Percentiles rank a stretch among this genome's conserved stretches.
Conservation (phyloP, 2,888 invertebrate species). For the Platycnemis pennipes region DNA sequence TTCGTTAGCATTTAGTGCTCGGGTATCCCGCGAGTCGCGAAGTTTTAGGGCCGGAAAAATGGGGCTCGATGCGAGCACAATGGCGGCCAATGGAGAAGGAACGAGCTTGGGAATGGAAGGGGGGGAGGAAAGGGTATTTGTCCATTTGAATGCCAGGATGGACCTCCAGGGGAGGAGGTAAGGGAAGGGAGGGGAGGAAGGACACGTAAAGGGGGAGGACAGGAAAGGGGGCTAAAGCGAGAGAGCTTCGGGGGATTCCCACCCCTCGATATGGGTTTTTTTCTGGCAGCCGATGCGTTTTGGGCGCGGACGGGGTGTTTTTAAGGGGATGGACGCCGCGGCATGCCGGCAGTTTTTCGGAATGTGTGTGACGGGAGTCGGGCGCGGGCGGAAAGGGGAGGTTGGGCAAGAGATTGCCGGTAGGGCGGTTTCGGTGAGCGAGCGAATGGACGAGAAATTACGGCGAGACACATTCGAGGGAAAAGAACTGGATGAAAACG, state of each 20-base stretch:
- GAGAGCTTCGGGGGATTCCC: not conserved
- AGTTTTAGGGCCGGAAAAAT: not conserved
- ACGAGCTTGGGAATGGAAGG: not conserved
- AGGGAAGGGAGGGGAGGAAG: not conserved
- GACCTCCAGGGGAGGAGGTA: not conserved
- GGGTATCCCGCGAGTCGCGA: not conserved
- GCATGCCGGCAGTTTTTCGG: not conserved
- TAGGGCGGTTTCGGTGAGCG: not conserved
- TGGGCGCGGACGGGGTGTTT: not conserved
- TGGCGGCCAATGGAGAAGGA: not conserved
- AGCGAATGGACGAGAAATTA: conserved; percentile 2
- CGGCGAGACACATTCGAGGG: not conserved
- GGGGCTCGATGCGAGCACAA: not conserved
- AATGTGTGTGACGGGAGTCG: not conserved
- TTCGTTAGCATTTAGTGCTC: no score
- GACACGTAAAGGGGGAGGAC: not conserved
- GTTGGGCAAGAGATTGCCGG: not conserved
- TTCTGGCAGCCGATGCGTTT: not conserved
- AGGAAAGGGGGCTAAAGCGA: not conserved
- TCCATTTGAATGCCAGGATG: no score
- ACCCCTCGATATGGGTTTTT: not conserved
- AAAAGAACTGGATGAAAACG: not conserved
- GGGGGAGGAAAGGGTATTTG: not conserved
- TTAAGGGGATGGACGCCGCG: not conserved
- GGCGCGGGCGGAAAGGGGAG: not conserved